phyloP scores from a whole-genome alignment of 2,888 invertebrate species.

The Harpalus rufipes region DNA sequence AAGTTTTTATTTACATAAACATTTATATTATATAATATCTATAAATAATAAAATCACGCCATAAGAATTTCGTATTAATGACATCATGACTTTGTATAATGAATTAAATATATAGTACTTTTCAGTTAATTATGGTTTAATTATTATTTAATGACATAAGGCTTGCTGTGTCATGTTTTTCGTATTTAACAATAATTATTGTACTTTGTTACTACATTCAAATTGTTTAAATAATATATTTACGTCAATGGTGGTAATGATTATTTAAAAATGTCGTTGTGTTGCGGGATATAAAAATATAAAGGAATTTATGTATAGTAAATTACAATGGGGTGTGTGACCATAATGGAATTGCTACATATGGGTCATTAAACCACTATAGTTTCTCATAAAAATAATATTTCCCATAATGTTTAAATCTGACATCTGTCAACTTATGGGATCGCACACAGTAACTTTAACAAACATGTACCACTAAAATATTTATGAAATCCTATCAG shows the following conservation, averaged over 20 bases:
- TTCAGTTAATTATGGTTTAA: not conserved
- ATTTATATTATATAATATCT: not conserved
- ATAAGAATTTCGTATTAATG: not conserved
- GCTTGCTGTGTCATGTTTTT: not conserved
- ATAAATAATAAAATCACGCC: not conserved
- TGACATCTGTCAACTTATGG: no score
- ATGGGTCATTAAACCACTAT: no score
- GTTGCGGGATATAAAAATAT: no score
- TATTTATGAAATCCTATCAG: no score
- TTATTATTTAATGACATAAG: not conserved
- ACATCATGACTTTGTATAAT: not conserved
- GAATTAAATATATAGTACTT: not conserved
- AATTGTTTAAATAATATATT: not conserved
- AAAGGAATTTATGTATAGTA: no score
- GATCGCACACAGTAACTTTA: no score
- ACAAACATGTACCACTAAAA: no score
- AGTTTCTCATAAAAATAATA: no score
- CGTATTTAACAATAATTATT: not conserved
- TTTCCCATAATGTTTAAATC: no score
- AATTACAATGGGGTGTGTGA: no score
- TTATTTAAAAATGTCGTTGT: not conserved
- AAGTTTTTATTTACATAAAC: not conserved
- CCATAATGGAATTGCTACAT: no score
- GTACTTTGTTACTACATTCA: not conserved
- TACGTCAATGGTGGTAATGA: not conserved